Conservation (phyloP, 2,797 vertebrate genomes). For the Pseudochaenichthys georgianus region DNA sequence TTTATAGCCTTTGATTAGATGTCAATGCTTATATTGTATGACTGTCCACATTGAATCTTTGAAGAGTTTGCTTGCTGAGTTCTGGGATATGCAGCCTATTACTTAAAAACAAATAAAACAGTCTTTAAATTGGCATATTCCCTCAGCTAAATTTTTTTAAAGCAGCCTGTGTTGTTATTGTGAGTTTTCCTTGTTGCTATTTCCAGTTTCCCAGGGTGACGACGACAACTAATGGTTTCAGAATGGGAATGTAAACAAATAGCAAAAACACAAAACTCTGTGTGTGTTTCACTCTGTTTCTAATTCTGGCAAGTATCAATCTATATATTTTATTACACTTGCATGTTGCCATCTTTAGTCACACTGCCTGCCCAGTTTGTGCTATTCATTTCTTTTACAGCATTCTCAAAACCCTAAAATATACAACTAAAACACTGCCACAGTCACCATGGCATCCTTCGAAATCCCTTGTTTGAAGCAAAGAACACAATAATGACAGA, state of each 20-base stretch:
- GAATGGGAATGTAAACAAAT: conserved; percentile 52
- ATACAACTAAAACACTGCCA: conserved; percentile 19
- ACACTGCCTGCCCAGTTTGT: conserved; percentile 5
- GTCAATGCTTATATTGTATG: background rate
- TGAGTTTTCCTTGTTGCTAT: conserved; percentile 19
- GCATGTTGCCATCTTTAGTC: background rate
- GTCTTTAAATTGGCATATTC: background rate
- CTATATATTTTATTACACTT: background rate
- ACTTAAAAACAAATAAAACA: background rate
- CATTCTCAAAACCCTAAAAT: conserved; percentile 3
- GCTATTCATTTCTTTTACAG: conserved; percentile 38
- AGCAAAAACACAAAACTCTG: conserved; percentile 19
- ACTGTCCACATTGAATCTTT: background rate
- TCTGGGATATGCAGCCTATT: background rate
- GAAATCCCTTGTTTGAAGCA: conserved; percentile 37
- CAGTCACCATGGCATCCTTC: conserved; percentile 31
- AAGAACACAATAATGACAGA: conserved; percentile 58
- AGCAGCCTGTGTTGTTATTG: background rate
- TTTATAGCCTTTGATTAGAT: background rate
- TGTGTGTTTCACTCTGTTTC: conserved; percentile 9
- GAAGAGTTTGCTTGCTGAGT: background rate
- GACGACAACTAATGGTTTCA: background rate
- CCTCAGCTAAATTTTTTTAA: background rate
- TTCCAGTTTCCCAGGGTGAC: conserved; percentile 36
- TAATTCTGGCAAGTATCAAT: background rate